phyloP scores from a whole-genome alignment of 2,888 invertebrate genomes.

The Trachelus troglodyta region DNA sequence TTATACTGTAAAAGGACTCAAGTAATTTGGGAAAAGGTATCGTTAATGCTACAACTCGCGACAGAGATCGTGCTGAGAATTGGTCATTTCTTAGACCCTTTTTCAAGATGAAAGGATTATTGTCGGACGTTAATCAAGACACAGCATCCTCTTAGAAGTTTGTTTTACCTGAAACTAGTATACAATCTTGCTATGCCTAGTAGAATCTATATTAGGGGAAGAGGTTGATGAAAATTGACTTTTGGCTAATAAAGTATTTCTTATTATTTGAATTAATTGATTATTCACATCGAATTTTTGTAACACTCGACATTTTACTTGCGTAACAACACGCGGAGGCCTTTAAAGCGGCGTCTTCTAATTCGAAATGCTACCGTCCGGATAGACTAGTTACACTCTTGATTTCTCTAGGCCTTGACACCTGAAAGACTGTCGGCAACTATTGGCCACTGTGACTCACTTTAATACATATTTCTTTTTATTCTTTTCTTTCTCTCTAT shows the following conservation, averaged over 20 bases:
- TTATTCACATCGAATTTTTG: not conserved
- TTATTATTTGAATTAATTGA: not conserved
- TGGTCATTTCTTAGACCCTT: not conserved
- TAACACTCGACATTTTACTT: conserved; percentile 39
- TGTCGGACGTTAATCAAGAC: not conserved
- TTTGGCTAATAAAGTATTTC: not conserved
- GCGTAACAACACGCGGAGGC: conserved; percentile 45
- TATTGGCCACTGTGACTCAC: not conserved
- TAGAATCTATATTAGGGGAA: not conserved
- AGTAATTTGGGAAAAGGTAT: not conserved
- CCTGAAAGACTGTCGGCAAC: conserved; percentile 20
- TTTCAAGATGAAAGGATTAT: not conserved
- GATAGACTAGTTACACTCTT: conserved; percentile 25
- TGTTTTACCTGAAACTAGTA: not conserved
- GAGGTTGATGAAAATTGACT: not conserved
- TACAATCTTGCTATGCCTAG: not conserved
- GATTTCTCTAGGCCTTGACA: conserved; percentile 42
- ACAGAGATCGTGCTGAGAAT: not conserved
- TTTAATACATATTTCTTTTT: not conserved
- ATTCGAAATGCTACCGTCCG: conserved; percentile 16
- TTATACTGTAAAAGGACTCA: not conserved
- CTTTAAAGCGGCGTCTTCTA: conserved; percentile 38
- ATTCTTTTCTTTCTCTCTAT: not conserved
- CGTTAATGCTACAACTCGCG: not conserved
- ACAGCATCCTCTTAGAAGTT: not conserved